These are phyloP conservation scores for Aspidiotus destructor DNA, from an alignment of 2,888 invertebrate species.

Conservation along the genomic window DNA sequence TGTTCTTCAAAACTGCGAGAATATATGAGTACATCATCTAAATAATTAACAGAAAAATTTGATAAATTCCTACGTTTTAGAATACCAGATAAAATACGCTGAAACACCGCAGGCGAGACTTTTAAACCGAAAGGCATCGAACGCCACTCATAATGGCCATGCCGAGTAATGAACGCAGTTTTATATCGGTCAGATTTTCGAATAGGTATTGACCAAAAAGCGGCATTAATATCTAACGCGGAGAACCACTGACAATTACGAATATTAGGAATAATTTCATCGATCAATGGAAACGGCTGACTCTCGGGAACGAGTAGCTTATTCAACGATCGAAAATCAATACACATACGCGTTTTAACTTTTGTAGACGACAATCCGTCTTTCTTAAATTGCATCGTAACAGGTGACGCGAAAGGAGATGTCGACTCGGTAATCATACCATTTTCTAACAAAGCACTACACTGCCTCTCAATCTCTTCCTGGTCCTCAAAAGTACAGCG, in stretches of 20 bases:
- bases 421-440: constrained; percentile 23
- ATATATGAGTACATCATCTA: not conserved
- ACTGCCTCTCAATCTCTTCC: constrained; percentile 24
- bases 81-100: not conserved
- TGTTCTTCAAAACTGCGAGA: not conserved
- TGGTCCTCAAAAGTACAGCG: constrained; percentile 22
- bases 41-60: not conserved
- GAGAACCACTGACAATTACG: constrained; percentile 40
- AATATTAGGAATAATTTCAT: constrained; percentile 18
- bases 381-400: constrained; percentile 22
- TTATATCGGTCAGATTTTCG: constrained; percentile 15
- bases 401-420: constrained; percentile 27
- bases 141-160: constrained; percentile 18
- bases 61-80: not conserved
- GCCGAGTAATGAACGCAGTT: constrained; percentile 24
- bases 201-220: constrained; percentile 40
- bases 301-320: constrained; percentile 16
- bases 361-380: constrained; percentile 5
- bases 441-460: constrained; percentile 10
- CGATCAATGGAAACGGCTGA: constrained; percentile 21
- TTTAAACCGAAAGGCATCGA: constrained; percentile 25
- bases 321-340: constrained; percentile 25
- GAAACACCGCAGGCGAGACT: constrained; percentile 5
- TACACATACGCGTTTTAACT: constrained; percentile 12
- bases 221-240: constrained; percentile 41